These are phyloP conservation scores for Petromus typicus DNA, from an alignment of 2,113 vertebrate genomes.

Conservation along the genomic window DNA sequence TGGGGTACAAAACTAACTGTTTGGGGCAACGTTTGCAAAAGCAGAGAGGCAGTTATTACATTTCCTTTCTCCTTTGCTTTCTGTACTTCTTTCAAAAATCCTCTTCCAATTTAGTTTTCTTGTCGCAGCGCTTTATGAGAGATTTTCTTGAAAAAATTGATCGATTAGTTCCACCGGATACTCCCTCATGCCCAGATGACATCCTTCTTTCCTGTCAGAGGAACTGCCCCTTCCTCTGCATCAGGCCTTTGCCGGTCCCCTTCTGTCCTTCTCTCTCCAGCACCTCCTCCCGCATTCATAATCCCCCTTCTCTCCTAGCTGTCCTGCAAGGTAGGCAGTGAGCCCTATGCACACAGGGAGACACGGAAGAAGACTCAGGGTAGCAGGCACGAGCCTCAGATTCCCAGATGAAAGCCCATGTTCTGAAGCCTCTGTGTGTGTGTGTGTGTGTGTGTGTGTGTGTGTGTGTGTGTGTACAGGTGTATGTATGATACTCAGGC, in stretches of 20 bases:
- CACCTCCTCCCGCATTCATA: not conserved
- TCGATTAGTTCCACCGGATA: not conserved
- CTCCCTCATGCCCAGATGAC: not conserved
- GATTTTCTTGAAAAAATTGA: slow-evolving; percentile 3
- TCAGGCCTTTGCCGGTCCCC: not conserved
- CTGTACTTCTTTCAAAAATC: not conserved
- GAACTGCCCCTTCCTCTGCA: not conserved
- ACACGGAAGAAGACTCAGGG: not conserved
- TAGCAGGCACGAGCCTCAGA: not conserved
- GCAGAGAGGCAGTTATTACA: not conserved
- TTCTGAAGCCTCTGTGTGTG: too few species aligned
- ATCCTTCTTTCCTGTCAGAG: not conserved
- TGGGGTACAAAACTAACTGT: slow-evolving; percentile 14
- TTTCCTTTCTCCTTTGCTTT: not conserved
- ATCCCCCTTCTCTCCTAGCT: not conserved
- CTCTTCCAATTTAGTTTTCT: not conserved
- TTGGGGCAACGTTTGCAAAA: slow-evolving; percentile 43
- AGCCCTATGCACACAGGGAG: not conserved
- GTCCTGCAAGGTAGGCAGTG: not conserved
- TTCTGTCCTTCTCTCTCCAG: not conserved
- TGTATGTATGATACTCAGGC: too few species aligned
- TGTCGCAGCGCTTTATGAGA: not conserved
- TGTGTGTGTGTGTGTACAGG: too few species aligned
- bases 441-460: too few species aligned
- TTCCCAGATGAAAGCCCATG: too few species aligned